Conservation (phyloP, 2,888 invertebrate genomes). For the Automeris io region DNA sequence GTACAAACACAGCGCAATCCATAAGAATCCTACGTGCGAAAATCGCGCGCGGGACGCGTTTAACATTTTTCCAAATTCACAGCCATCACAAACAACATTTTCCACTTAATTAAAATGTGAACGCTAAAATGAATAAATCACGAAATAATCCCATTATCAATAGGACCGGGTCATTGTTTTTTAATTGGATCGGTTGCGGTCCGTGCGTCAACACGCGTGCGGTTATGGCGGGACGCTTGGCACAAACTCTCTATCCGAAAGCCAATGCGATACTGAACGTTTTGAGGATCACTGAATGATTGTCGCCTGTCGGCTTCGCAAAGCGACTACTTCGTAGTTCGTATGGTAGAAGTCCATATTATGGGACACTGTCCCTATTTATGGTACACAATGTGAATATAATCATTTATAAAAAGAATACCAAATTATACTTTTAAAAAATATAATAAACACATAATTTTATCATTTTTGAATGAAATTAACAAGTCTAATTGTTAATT, state of each 20-base stretch:
- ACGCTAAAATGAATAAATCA: constrained; percentile 38
- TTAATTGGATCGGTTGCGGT: constrained; percentile 60
- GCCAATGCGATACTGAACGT: constrained; percentile 51
- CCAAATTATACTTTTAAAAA: too few relatives aligned
- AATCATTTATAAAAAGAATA: too few relatives aligned
- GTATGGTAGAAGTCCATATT: too few relatives aligned
- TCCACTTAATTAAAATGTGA: constrained; percentile 37
- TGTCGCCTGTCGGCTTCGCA: constrained; percentile 9
- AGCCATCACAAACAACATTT: constrained; percentile 51
- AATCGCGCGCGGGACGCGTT: constrained; percentile 51
- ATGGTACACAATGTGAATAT: too few relatives aligned
- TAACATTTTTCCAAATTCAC: constrained; percentile 69
- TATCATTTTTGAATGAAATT: too few relatives aligned
- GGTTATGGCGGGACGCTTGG: constrained; percentile 17
- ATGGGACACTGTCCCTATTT: too few relatives aligned
- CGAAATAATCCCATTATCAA: constrained; percentile 42
- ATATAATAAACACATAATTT: too few relatives aligned
- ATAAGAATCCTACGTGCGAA: constrained; percentile 54
- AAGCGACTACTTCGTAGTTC: constrained; percentile 30
- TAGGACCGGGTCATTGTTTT: constrained; percentile 43
- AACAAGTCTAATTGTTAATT: too few relatives aligned
- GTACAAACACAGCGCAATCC: constrained; percentile 36
- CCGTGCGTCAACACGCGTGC: constrained; percentile 51
- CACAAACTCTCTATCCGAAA: constrained; percentile 24
- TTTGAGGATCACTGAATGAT: constrained; percentile 14